Evolutionary conservation across 2,113 vertebrate genomes (phyloP), one percentile per base, ranked within the genome.

Genomic region (Meleagris gallopavo): DNA sequence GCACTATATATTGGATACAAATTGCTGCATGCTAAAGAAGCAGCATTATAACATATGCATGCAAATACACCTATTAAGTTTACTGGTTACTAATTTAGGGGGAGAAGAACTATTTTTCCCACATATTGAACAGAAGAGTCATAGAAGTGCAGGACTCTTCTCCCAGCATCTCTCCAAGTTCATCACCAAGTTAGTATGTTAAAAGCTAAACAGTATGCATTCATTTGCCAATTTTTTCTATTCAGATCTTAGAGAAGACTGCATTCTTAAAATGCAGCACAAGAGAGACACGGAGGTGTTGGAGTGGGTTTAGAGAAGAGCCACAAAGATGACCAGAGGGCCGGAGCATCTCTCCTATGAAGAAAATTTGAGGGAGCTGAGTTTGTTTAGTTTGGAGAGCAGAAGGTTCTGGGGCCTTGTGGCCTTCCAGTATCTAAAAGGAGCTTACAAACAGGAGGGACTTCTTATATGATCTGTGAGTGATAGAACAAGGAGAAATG

Each of bases 161-260:
- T 78, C 14, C 43, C 60, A 75, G 27, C 13, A 58, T 54, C 43
- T 75, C n/a, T 10, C 4, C 32, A 43, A 32, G 32, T 30, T 74
- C 19, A n/a, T 43, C 71, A 46, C 20, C 46, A 46, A 46, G 46
- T 46, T 80, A 79, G 83, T 19, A 86, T 50, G 32, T 24, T 40
- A 48, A 30, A 67, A 67, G 58, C 30, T 88, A 91, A 93, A 70
- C 11, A 75, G 64, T 73, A n/a, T 32, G 58, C 15, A 75, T n/a
- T 40, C 74, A 30, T 77, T 69, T 43, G 48, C 38, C 69, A 41
- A 50, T 50, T 93, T 18, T 71, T 88, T 95, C 38, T 88, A 83
- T 90, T 73, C 9, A 94, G 52, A 48, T 93, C 84, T 90, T 92
- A 88, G 60, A 29, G 41, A 86, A 76, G 41, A 89, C 21, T 48